Conservation (phyloP, 2,113 vertebrate genomes). For the Rhynchopsitta pachyrhyncha region DNA sequence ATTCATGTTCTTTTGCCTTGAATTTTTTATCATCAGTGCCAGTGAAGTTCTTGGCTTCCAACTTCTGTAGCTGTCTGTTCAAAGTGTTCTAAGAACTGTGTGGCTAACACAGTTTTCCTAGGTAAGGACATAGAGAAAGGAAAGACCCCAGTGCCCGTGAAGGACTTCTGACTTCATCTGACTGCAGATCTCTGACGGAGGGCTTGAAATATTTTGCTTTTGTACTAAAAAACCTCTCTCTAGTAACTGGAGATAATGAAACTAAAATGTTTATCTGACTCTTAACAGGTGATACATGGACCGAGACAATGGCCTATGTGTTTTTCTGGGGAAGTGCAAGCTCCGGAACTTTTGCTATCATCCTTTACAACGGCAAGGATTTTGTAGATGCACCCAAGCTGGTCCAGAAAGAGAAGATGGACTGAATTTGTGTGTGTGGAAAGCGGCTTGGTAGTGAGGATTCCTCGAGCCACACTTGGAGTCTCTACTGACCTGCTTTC, state of each 20-base stretch:
- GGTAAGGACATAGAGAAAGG: background rate
- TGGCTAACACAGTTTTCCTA: background rate
- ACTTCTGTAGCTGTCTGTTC: background rate
- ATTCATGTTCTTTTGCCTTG: background rate
- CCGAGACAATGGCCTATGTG: slow-evolving; percentile 93
- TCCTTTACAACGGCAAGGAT: slow-evolving; percentile 94
- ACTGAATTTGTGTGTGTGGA: slow-evolving; percentile 99
- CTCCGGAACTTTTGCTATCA: slow-evolving; percentile 87
- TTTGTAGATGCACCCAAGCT: slow-evolving; percentile 93
- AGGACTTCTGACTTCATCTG: background rate
- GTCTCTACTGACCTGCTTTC: slow-evolving; percentile 92
- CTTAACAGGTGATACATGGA: slow-evolving; percentile 91
- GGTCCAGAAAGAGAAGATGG: slow-evolving; percentile 97
- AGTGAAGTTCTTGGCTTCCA: background rate
- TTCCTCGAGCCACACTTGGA: slow-evolving; percentile 81
- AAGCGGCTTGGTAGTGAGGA: slow-evolving; percentile 88
- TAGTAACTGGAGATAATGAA: background rate
- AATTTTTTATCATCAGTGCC: background rate
- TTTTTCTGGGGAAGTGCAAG: slow-evolving; percentile 94
- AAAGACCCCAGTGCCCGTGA: background rate
- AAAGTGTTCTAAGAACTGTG: background rate
- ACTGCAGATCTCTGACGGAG: background rate
- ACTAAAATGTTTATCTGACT: background rate
- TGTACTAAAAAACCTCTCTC: background rate
- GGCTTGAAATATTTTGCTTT: background rate